Percentiles rank a stretch among this genome's conserved stretches.
Conservation (phyloP, 2,888 invertebrate genomes). For the Eueremaeus valkanovi region DNA sequence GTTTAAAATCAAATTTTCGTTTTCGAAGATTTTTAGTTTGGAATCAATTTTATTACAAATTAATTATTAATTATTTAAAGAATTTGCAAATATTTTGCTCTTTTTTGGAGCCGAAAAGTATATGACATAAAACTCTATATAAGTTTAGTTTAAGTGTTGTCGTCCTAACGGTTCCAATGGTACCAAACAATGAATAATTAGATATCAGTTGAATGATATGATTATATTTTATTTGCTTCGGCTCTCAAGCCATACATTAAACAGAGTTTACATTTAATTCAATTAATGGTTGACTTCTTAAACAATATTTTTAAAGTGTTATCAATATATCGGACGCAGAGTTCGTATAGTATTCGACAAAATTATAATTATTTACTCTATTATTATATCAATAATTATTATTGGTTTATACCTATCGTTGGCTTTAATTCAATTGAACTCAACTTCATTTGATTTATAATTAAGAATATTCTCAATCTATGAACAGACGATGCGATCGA, state of each 20-base stretch:
- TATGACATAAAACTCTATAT: background rate
- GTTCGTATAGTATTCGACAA: too few relatives aligned
- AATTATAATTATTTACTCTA: too few relatives aligned
- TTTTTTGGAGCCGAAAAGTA: background rate
- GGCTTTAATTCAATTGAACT: too few relatives aligned
- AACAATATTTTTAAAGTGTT: background rate
- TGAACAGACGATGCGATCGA: too few relatives aligned
- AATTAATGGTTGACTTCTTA: background rate
- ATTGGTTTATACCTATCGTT: too few relatives aligned
- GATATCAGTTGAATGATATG: conserved; percentile 28
- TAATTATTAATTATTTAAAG: background rate
- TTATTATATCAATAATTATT: too few relatives aligned
- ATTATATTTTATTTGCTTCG: background rate
- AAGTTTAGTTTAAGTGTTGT: conserved; percentile 8
- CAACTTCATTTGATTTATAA: too few relatives aligned
- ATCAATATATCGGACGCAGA: too few relatives aligned
- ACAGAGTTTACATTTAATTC: background rate
- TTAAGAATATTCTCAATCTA: too few relatives aligned
- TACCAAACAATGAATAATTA: background rate
- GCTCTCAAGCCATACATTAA: background rate
- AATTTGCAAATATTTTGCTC: background rate
- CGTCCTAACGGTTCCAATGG: conserved; percentile 19
- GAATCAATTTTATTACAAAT: background rate
- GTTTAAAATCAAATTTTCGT: background rate
- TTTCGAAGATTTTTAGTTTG: background rate